Conservation (phyloP, 2,113 vertebrate species). For the Empidonax alnorum region DNA sequence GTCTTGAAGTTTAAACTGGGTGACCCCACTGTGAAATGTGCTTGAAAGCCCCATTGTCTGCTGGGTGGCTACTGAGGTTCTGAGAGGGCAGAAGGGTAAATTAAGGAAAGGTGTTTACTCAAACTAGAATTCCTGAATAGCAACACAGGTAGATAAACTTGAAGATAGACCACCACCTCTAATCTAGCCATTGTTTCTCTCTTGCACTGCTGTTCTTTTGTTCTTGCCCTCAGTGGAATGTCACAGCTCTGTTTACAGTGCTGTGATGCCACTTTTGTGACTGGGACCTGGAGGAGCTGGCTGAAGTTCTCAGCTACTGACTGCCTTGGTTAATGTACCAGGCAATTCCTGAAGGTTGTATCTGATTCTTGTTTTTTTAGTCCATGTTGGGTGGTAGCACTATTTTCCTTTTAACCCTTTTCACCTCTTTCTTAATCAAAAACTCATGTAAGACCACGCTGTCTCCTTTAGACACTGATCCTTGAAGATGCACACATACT, state of each 20-base stretch:
- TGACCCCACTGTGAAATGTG: not conserved
- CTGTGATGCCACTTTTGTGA: not conserved
- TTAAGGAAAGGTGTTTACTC: slow-evolving; percentile 14
- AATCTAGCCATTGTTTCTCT: not conserved
- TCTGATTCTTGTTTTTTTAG: not conserved
- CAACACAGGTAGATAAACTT: not conserved
- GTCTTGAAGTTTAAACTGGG: not conserved
- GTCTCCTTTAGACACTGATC: not conserved
- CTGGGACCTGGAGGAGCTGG: not conserved
- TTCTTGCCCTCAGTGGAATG: not conserved
- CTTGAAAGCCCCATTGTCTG: not conserved
- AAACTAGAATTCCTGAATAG: not conserved
- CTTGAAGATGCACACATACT: not conserved
- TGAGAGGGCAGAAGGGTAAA: not conserved
- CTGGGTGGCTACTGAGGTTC: not conserved
- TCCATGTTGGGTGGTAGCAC: not conserved
- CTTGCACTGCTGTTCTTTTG: not conserved
- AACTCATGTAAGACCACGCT: fast-evolving
- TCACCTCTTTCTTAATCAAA: not conserved
- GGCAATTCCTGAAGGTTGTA: not conserved
- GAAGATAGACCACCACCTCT: not conserved
- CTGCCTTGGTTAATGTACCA: not conserved
- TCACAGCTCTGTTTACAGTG: not conserved
- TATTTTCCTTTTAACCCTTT: not conserved
- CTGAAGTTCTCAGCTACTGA: not conserved